A percentile compares a stretch with the other conserved stretches of the same genome.
These are phyloP conservation scores for Gryllus longicercus DNA, from an alignment of 2,888 invertebrate species.

Conservation along the genomic window DNA sequence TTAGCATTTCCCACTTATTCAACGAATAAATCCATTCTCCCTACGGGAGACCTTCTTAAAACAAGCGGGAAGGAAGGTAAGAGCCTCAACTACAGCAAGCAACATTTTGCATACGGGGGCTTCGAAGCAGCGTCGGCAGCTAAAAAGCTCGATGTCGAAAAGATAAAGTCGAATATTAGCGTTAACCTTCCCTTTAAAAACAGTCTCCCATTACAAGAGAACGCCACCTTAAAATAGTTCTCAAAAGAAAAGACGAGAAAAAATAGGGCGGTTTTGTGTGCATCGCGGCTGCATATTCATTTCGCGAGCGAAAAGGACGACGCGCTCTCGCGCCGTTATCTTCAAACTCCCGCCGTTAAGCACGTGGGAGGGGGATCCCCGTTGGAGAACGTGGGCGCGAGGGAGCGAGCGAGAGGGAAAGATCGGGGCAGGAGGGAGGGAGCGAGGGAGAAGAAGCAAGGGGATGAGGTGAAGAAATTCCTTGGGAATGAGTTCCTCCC, in stretches of 20 bases:
- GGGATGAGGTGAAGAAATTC: neutral
- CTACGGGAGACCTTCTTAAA: too few species aligned
- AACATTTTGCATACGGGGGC: too few species aligned
- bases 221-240: slow-evolving; percentile 17
- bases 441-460: neutral
- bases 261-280: neutral
- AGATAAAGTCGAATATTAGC: slow-evolving; percentile 11
- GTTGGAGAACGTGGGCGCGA: neutral
- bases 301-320: neutral
- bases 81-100: too few species aligned
- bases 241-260: neutral
- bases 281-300: slow-evolving; percentile 8
- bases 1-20: too few species aligned
- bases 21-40: too few species aligned
- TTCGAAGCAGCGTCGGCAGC: neutral
- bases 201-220: neutral
- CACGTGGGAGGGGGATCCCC: neutral
- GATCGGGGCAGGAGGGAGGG: neutral
- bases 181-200: slow-evolving; percentile 11
- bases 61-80: too few species aligned
- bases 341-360: slow-evolving; percentile 17
- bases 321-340: neutral
- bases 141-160: neutral
- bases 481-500: neutral
- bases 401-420: neutral